phyloP scores from a whole-genome alignment of 2,113 vertebrate genomes.

The Hymenochirus boettgeri region DNA sequence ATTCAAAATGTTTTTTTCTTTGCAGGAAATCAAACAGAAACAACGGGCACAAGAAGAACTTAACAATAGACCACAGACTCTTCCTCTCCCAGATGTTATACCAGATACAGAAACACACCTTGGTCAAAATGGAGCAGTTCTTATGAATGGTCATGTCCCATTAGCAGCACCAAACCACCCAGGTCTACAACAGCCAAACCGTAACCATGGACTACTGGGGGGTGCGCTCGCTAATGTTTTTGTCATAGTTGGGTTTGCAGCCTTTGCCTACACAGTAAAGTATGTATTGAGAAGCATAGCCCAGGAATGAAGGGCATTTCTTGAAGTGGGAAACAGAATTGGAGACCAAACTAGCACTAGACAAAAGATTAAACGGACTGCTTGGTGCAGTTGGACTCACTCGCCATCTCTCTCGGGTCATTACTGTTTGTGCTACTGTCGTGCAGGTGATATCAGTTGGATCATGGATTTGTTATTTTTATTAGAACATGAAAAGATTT shows the following conservation, averaged over 20 bases:
- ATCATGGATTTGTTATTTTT: constrained; percentile 54
- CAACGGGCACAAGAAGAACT: constrained; percentile 87
- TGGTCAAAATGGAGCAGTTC: constrained; percentile 74
- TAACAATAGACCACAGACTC: constrained; percentile 71
- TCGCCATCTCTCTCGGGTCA: constrained; percentile 44
- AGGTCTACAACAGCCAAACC: constrained; percentile 83
- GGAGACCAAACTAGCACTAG: constrained; percentile 48
- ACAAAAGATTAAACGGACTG: constrained; percentile 14
- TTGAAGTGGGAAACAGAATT: constrained; percentile 3
- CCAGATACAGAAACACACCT: constrained; percentile 82
- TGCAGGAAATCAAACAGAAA: constrained; percentile 90
- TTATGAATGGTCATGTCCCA: constrained; percentile 70
- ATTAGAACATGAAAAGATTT: constrained; percentile 34
- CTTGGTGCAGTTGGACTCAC: constrained; percentile 43
- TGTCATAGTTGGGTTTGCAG: constrained; percentile 94
- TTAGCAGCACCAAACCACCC: constrained; percentile 65
- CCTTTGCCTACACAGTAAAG: constrained; percentile 97
- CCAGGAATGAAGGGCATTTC: constrained; percentile 75
- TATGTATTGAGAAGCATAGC: constrained; percentile 97
- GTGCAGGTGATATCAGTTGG: constrained; percentile 46
- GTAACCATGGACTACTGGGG: constrained; percentile 94
- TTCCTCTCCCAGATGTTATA: constrained; percentile 91
- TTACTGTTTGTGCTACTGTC: constrained; percentile 40
- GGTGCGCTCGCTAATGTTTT: constrained; percentile 95
- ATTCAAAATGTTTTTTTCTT: too few species aligned